phyloP scores from a whole-genome alignment of 2,888 invertebrate species.

The Hedychridium roseum region DNA sequence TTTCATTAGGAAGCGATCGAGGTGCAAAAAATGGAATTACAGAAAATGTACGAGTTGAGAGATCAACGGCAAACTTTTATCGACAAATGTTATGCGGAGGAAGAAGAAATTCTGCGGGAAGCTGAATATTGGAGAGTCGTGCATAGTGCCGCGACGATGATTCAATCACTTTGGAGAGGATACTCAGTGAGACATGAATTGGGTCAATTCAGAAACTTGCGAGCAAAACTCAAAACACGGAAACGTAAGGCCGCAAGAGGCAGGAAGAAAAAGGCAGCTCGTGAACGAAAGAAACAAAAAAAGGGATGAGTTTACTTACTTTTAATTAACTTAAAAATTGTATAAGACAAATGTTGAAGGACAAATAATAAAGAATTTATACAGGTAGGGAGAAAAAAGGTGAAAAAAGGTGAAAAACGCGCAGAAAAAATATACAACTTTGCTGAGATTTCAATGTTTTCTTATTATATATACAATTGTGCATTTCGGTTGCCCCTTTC shows the following conservation, averaged over 20 bases:
- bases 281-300: constrained; percentile 7
- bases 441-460: constrained; percentile 1
- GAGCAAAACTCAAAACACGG: constrained; percentile 22
- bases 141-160: constrained; percentile 41
- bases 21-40: constrained; percentile 34
- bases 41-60: constrained; percentile 28
- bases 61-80: constrained; percentile 38
- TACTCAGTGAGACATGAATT: constrained; percentile 50
- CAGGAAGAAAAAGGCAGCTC: constrained; percentile 5
- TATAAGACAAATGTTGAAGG: neutral
- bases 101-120: constrained; percentile 26
- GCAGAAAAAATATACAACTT: too few relatives aligned
- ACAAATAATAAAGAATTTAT: neutral
- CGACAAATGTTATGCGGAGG: constrained; percentile 35
- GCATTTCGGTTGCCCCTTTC: constrained; percentile 11
- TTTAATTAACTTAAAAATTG: too few relatives aligned
- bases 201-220: constrained; percentile 39
- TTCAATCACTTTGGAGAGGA: constrained; percentile 51
- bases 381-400: neutral
- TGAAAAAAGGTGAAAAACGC: neutral
- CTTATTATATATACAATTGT: constrained; percentile 2
- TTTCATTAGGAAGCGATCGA: constrained; percentile 40
- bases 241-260: constrained; percentile 15
- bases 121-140: constrained; percentile 32
- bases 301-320: too few relatives aligned